Base-by-base conservation (phyloP, 2,888 invertebrate species). In the Calliphora vomitoria region DNA sequence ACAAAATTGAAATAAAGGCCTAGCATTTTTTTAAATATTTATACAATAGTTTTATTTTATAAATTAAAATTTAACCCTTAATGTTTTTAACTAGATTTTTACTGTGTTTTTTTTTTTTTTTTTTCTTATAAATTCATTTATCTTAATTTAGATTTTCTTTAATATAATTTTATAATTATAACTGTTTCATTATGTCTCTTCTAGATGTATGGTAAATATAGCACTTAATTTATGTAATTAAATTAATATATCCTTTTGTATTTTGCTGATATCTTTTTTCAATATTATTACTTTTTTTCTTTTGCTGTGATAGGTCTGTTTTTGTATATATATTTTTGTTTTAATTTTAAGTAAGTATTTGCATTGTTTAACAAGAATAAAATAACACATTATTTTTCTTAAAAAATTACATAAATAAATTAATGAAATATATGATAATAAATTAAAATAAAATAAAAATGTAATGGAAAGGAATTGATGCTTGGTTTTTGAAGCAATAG, bases 41-140 rank as follows among this genome's bases (percentile, higher is more conserved):
- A 82, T 62, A 82, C 82, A 82, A n/a, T 55, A 71, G 15, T 81
- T 71, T 69, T 35, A 47, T 47, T 58, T 66, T 35, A 20, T 80
- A 75, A 75, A 69, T 80, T 76, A 85, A 80, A 80, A 62, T 72
- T 80, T 85, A 80, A 53, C 47, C 50, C 68, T 68, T 74, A 62
- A 69, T 68, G 13, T 62, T 80, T 62, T 79, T 62, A 80, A 79
- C 74, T 75, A 85, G n/a, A 82, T 55, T 80, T 79, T 74, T 50
- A 38, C 18, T 6, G 50, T 78, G 11, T 31, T 50, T 35, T 31
- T 71, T 13, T 62, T 8, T 62, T 8, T 20, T 8, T 38, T 53
- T 55, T 41, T 76, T 38, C 83, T 79, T 84, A 79, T 74, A 80
- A 85, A 74, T 80, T 85, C 66, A 60, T 72, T 85, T 74, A 83